A percentile compares a stretch with the other conserved stretches of the same genome.
Conservation (phyloP, 2,113 vertebrate genomes). For the Brachypodius melanocephalos region DNA sequence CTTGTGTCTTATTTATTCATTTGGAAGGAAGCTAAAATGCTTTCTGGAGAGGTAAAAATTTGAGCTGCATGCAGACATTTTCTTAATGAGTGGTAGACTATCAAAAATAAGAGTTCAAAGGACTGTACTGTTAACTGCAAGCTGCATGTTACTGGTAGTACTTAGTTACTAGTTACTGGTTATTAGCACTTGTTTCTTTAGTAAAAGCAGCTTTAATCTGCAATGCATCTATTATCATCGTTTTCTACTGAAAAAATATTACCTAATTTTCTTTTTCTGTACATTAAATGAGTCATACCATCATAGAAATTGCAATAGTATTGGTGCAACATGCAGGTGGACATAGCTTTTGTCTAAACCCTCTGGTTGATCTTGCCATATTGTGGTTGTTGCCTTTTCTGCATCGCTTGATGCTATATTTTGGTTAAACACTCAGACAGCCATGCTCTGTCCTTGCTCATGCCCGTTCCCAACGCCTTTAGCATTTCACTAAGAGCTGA, state of each 20-base stretch:
- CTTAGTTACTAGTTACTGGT: background rate
- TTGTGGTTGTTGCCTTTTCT: background rate
- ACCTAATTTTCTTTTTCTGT: background rate
- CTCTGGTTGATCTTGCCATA: background rate
- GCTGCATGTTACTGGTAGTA: background rate
- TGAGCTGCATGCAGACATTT: background rate
- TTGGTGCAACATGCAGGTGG: fast-evolving
- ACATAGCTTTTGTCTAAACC: background rate
- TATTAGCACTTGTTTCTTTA: background rate
- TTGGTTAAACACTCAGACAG: background rate
- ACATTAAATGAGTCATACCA: background rate
- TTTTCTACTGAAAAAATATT: background rate
- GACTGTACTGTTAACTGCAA: background rate
- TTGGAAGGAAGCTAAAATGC: background rate
- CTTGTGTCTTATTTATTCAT: background rate
- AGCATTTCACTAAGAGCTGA: background rate
- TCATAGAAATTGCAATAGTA: background rate
- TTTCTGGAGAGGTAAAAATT: background rate
- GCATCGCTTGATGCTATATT: background rate
- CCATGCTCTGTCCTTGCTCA: background rate
- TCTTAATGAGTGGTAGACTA: background rate
- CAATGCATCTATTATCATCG: background rate
- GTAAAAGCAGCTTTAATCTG: background rate
- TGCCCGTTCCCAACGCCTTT: background rate
- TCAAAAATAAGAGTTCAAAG: background rate